A percentile compares a stretch with the other conserved stretches of the same genome.
phyloP scores from a whole-genome alignment of 2,888 invertebrate genomes.

The Limnephilus marmoratus region DNA sequence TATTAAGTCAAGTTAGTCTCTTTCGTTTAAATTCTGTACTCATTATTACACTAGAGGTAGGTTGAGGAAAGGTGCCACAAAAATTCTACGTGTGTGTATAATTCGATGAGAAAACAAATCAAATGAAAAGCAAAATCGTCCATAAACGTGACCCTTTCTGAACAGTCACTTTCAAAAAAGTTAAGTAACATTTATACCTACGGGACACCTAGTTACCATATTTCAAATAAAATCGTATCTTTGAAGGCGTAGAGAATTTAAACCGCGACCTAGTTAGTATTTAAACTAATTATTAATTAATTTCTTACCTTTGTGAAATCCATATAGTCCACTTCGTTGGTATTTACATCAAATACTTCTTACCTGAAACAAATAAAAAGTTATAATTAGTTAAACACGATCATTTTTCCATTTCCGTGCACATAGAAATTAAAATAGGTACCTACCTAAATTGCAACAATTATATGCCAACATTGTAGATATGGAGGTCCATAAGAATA shows the following conservation, averaged over 20 bases:
- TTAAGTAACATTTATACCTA: no score
- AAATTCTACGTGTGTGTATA: neutral
- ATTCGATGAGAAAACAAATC: neutral
- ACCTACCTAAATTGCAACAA: no score
- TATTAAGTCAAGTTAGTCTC: no score
- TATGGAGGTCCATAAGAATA: neutral
- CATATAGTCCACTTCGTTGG: neutral
- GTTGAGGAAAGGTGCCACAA: no score
- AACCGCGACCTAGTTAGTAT: no score
- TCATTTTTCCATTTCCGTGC: neutral
- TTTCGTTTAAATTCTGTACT: neutral
- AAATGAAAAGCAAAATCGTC: neutral
- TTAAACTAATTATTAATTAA: neutral
- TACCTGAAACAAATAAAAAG: neutral
- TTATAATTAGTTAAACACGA: neutral
- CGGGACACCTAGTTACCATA: no score
- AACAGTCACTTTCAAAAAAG: no score
- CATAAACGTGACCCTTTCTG: neutral
- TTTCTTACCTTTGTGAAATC: neutral
- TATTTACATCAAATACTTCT: neutral
- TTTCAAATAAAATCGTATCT: no score
- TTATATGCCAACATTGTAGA: no score
- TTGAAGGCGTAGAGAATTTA: neutral
- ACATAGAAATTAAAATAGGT: no score
- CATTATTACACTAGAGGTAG: no score